A percentile compares a stretch with the other conserved stretches of the same genome.
Conservation (phyloP, 2,113 vertebrate genomes). For the Sturnus vulgaris region DNA sequence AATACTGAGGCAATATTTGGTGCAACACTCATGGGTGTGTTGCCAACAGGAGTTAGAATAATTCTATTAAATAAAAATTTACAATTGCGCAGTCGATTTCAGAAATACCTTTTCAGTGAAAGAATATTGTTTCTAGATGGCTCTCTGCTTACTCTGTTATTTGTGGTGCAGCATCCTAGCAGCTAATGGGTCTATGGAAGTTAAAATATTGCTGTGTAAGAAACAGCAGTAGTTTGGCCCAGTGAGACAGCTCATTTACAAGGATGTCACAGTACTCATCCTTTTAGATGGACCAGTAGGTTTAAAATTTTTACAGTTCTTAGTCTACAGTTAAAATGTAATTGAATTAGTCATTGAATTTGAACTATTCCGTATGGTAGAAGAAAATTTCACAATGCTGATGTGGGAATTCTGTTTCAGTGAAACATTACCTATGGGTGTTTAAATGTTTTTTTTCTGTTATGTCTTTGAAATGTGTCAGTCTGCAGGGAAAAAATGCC, state of each 20-base stretch:
- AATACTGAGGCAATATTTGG: background rate
- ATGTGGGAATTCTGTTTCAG: background rate
- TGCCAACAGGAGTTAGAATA: background rate
- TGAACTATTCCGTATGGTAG: background rate
- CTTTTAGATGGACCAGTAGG: background rate
- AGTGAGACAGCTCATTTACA: background rate
- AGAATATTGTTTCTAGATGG: background rate
- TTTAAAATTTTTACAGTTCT: background rate
- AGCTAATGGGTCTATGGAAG: background rate
- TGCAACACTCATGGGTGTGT: background rate
- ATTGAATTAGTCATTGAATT: background rate
- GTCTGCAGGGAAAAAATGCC: background rate
- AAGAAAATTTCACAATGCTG: background rate
- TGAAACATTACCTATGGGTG: background rate
- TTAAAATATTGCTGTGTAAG: background rate
- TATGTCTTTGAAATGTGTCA: background rate
- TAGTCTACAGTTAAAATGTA: background rate
- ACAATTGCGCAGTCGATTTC: background rate
- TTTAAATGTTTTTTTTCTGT: background rate
- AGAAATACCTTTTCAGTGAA: background rate
- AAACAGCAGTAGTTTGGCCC: background rate
- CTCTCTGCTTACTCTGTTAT: background rate
- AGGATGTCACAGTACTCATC: background rate
- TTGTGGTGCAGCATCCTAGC: background rate
- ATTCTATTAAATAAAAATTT: background rate